Evolutionary conservation across 2,888 invertebrate genomes (phyloP).

Genomic region (Lasioglossum figueresi): DNA sequence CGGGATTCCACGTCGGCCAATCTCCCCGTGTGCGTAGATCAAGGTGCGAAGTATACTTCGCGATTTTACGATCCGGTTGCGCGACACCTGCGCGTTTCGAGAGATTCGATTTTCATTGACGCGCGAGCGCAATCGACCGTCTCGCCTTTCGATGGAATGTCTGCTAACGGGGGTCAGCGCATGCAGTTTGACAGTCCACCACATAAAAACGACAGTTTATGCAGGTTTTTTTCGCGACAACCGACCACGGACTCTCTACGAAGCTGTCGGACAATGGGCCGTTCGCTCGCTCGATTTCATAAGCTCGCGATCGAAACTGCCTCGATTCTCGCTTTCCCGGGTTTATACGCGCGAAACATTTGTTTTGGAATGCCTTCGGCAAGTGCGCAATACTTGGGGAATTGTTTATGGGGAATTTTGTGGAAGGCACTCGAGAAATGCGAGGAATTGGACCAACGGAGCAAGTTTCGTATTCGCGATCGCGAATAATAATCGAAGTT

Average conservation of each 20-base stretch:
- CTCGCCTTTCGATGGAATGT: slow-evolving; percentile 36
- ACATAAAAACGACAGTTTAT: slow-evolving; percentile 33
- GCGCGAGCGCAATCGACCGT: slow-evolving; percentile 22
- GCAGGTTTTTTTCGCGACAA: slow-evolving; percentile 14
- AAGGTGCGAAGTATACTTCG: slow-evolving; percentile 20
- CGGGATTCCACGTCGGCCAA: slow-evolving; percentile 52
- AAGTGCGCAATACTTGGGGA: background rate
- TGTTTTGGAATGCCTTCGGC: background rate
- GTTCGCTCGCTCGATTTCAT: background rate
- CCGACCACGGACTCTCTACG: background rate
- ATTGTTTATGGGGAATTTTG: background rate
- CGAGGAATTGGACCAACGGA: background rate
- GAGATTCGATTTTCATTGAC: slow-evolving; percentile 66
- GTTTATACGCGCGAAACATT: background rate
- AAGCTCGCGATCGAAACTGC: background rate
- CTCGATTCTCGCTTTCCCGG: background rate
- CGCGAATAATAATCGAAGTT: background rate
- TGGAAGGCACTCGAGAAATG: background rate
- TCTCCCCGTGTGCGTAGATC: slow-evolving; percentile 22
- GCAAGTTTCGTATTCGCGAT: background rate
- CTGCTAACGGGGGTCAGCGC: slow-evolving; percentile 27
- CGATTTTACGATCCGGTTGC: slow-evolving; percentile 24
- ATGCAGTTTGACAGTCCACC: background rate
- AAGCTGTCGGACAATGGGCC: background rate
- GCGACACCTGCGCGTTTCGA: slow-evolving; percentile 32